These are phyloP conservation scores for Anagyrus pseudococci DNA, from an alignment of 2,888 invertebrate species.

Conservation along the genomic window DNA sequence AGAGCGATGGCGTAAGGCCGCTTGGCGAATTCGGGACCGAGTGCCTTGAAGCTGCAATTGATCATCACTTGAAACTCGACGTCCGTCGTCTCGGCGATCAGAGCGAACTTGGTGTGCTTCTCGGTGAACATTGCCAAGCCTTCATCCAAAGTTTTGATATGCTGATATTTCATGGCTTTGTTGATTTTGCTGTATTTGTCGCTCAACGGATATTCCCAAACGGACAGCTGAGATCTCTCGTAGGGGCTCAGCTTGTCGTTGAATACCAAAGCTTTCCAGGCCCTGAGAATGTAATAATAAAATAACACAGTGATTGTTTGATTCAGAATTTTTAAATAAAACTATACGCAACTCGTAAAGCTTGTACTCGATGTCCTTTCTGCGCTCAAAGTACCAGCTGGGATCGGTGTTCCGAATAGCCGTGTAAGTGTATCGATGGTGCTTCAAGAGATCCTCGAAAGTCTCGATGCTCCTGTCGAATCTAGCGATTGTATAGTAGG, in stretches of 20 bases:
- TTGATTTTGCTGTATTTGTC: constrained; percentile 98
- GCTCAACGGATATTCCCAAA: constrained; percentile 97
- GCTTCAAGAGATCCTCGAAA: constrained; percentile 91
- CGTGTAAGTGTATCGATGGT: constrained; percentile 95
- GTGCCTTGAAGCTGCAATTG: constrained; percentile 86
- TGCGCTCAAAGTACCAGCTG: constrained; percentile 92
- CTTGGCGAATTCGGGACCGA: constrained; percentile 93
- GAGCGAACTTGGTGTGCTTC: constrained; percentile 80
- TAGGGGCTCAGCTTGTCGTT: constrained; percentile 87
- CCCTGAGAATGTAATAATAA: constrained; percentile 63
- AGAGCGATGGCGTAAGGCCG: constrained; percentile 96
- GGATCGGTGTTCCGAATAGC: constrained; percentile 87
- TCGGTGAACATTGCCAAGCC: constrained; percentile 48
- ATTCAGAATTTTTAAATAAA: too few relatives aligned
- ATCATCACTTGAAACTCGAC: constrained; percentile 80
- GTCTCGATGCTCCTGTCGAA: constrained; percentile 92
- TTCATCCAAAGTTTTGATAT: background rate
- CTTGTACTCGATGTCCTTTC: constrained; percentile 92
- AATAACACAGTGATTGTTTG: background rate
- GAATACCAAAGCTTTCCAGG: constrained; percentile 95
- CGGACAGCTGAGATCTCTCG: constrained; percentile 88
- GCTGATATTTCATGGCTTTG: constrained; percentile 79
- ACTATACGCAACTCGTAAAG: constrained; percentile 89
- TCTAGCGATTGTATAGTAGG: constrained; percentile 92
- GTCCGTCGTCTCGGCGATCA: constrained; percentile 90